Conservation (phyloP, 2,888 invertebrate species). For the Parnassius orleans region DNA sequence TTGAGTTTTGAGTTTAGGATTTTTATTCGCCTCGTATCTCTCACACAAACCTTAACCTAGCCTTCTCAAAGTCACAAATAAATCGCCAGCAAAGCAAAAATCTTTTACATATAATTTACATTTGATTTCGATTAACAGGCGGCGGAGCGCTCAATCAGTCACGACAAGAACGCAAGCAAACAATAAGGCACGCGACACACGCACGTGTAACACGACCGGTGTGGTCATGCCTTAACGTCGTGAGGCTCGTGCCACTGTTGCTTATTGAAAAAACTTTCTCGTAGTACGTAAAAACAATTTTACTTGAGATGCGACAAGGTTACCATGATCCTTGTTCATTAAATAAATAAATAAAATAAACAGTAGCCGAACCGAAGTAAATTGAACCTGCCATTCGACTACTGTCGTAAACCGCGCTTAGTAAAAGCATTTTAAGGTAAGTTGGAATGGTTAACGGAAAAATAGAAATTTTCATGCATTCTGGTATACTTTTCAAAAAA, state of each 20-base stretch:
- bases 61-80: neutral
- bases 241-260: conserved; percentile 48
- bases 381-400: too few species aligned
- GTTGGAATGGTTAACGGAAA: too few species aligned
- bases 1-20: too few species aligned
- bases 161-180: conserved; percentile 37
- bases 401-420: too few species aligned
- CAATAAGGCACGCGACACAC: conserved; percentile 61
- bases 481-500: too few species aligned
- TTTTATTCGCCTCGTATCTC: too few species aligned
- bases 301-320: conserved; percentile 27
- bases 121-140: conserved; percentile 40
- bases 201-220: conserved; percentile 51
- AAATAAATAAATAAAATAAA: neutral
- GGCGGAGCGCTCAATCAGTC: conserved; percentile 31
- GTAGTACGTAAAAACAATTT: conserved; percentile 18
- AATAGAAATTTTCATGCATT: too few species aligned
- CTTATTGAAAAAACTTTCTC: conserved; percentile 24
- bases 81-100: conserved; percentile 27
- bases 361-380: too few species aligned
- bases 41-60: neutral
- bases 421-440: too few species aligned
- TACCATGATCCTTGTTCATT: neutral
- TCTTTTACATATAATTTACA: conserved; percentile 30
- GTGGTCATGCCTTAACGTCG: conserved; percentile 59